These are phyloP conservation scores for Penaeus japonicus DNA, from an alignment of 1,140 invertebrate genomes.

Conservation along the genomic window DNA sequence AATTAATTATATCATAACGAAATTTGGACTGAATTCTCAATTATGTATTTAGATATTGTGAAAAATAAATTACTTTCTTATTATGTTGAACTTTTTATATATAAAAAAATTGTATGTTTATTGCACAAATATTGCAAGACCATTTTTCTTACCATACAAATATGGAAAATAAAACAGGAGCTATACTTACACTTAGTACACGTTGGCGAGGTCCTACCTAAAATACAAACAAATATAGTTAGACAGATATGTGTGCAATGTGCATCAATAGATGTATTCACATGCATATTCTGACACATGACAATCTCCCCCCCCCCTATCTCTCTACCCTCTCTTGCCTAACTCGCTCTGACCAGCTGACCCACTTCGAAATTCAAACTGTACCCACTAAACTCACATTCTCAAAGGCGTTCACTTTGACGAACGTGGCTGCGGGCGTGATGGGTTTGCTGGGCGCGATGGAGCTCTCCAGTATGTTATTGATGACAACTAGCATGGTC, in stretches of 20 bases:
- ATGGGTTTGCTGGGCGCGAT: not conserved
- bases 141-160: too few species aligned
- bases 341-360: not conserved
- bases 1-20: too few species aligned
- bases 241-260: not conserved
- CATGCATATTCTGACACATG: not conserved
- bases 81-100: too few species aligned
- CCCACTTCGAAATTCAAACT: too few species aligned
- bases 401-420: not conserved
- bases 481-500: constrained; percentile 41
- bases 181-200: too few species aligned
- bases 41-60: too few species aligned
- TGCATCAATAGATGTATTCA: not conserved
- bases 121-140: too few species aligned
- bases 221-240: not conserved
- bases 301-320: not conserved
- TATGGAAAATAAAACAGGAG: too few species aligned
- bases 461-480: not conserved
- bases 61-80: too few species aligned
- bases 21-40: too few species aligned
- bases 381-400: not conserved
- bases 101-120: too few species aligned
- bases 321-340: not conserved
- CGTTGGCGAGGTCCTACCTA: too few species aligned
- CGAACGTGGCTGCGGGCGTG: not conserved